Conservation (phyloP, 2,888 invertebrate genomes). For the Calliphora vomitoria region DNA sequence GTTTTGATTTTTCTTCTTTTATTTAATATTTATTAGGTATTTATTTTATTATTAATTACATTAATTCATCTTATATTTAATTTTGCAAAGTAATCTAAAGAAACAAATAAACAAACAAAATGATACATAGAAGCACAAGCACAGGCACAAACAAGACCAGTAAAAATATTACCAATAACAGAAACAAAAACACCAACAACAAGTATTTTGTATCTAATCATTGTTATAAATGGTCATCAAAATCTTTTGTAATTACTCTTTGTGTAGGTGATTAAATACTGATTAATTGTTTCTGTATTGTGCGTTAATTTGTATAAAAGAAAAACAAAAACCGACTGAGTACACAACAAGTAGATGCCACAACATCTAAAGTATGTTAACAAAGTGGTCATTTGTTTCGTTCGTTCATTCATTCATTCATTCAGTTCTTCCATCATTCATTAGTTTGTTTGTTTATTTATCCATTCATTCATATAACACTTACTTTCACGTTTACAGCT, state of each 20-base stretch:
- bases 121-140: not conserved
- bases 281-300: constrained; percentile 66
- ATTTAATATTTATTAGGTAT: constrained; percentile 1
- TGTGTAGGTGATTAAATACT: constrained; percentile 60
- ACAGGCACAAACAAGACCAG: constrained; percentile 4
- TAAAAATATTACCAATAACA: not conserved
- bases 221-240: constrained; percentile 62
- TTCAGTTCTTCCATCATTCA: not conserved
- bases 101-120: not conserved
- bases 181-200: constrained; percentile 28
- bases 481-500: not conserved
- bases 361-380: constrained; percentile 42
- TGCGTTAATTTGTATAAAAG: constrained; percentile 55
- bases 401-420: constrained; percentile 29
- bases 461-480: not conserved
- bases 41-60: constrained; percentile 25
- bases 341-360: constrained; percentile 19
- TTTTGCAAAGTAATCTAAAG: constrained; percentile 10
- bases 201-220: constrained; percentile 37
- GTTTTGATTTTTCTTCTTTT: no score
- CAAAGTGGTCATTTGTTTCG: constrained; percentile 53
- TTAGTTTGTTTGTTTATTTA: not conserved
- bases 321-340: not conserved
- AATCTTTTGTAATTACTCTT: constrained; percentile 56
- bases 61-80: constrained; percentile 33